Conservation (phyloP, 2,888 invertebrate genomes). For the Aphidius colemani region DNA sequence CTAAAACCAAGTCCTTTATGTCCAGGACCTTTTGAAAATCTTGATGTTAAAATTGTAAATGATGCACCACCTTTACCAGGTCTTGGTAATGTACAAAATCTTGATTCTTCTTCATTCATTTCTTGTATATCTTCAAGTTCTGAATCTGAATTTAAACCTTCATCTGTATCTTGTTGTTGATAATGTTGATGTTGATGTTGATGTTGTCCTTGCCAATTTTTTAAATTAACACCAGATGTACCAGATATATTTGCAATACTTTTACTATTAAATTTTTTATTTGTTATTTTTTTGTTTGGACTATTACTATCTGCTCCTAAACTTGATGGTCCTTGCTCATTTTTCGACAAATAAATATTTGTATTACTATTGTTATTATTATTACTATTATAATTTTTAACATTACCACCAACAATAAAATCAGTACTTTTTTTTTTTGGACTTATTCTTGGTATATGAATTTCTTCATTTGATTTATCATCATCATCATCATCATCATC, state of each 20-base stretch:
- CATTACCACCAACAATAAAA: slow-evolving; percentile 53
- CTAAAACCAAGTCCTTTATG: slow-evolving; percentile 87
- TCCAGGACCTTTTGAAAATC: slow-evolving; percentile 79
- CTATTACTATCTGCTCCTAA: slow-evolving; percentile 41
- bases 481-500: slow-evolving; percentile 28
- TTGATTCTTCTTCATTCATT: slow-evolving; percentile 63
- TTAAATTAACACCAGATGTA: slow-evolving; percentile 41
- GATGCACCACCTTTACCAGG: slow-evolving; percentile 62
- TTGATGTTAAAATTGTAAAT: slow-evolving; percentile 65
- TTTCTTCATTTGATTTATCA: slow-evolving; percentile 42
- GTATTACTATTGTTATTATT: slow-evolving; percentile 24
- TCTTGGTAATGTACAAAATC: slow-evolving; percentile 67
- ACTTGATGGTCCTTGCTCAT: slow-evolving; percentile 46
- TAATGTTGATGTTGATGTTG: too few species aligned
- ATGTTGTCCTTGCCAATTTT: slow-evolving; percentile 51
- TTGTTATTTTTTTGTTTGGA: slow-evolving; percentile 41
- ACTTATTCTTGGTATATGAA: slow-evolving; percentile 51
- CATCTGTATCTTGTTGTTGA: slow-evolving; percentile 45
- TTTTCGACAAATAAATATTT: slow-evolving; percentile 26
- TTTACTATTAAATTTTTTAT: slow-evolving; percentile 44
- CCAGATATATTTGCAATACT: slow-evolving; percentile 53
- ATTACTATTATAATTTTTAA: slow-evolving; percentile 39
- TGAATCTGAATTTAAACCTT: slow-evolving; percentile 54
- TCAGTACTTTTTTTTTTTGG: slow-evolving; percentile 48
- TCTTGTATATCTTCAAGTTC: slow-evolving; percentile 60